Percentiles rank a stretch among this genome's conserved stretches.
Evolutionary conservation across 1,140 invertebrate genomes (phyloP).

Genomic region (Zaprionus africanus): DNA sequence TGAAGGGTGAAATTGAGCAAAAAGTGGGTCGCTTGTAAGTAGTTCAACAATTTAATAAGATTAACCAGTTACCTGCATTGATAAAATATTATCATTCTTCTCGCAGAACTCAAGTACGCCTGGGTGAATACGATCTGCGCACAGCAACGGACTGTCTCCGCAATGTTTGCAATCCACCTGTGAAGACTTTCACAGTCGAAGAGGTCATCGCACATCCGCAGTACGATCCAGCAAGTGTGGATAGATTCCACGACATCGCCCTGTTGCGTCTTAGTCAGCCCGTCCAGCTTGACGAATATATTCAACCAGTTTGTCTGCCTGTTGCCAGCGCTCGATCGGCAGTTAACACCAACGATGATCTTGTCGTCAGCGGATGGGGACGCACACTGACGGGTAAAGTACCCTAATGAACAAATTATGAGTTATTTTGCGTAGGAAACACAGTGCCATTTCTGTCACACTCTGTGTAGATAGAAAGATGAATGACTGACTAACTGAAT

Average conservation of each 20-base stretch:
- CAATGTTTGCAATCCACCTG: conserved; percentile 69
- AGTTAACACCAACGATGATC: conserved; percentile 75
- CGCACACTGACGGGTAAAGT: conserved; percentile 82
- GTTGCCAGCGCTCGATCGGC: conserved; percentile 51
- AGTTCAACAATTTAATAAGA: background rate
- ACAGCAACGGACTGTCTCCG: conserved; percentile 86
- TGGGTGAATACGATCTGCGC: conserved; percentile 87
- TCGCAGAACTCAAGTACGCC: conserved; percentile 85
- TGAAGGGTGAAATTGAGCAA: conserved; percentile 86
- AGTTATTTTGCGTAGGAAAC: no score
- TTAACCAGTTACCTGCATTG: background rate
- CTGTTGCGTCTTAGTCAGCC: conserved; percentile 89
- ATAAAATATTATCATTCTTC: background rate
- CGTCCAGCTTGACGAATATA: conserved; percentile 89
- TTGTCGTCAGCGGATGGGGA: conserved; percentile 90
- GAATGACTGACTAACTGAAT: no score
- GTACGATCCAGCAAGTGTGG: conserved; percentile 57
- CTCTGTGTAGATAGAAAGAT: no score
- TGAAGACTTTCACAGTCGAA: conserved; percentile 75
- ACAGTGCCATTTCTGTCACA: no score
- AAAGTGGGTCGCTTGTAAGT: conserved; percentile 74
- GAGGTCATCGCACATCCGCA: conserved; percentile 81
- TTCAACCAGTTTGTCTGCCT: conserved; percentile 92
- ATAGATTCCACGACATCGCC: conserved; percentile 89
- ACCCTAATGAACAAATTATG: no score